These are phyloP conservation scores for Matsumyia berberina DNA, from an alignment of 2,888 invertebrate genomes.

Conservation along the genomic window DNA sequence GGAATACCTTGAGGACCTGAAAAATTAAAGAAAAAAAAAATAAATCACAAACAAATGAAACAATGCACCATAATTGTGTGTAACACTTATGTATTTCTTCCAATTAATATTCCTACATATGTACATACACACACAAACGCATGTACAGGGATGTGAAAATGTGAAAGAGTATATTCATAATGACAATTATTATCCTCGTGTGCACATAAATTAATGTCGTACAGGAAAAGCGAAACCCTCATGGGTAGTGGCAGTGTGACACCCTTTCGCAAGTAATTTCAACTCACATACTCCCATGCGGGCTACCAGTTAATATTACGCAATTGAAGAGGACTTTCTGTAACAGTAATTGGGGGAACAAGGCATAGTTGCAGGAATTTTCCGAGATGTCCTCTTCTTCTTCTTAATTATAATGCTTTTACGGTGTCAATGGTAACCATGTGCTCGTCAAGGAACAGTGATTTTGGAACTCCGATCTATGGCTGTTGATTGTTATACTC, in stretches of 20 bases:
- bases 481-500: constrained; percentile 39
- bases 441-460: constrained; percentile 65
- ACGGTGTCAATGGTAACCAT: constrained; percentile 66
- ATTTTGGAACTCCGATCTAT: constrained; percentile 48
- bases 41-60: constrained; percentile 41
- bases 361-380: constrained; percentile 52
- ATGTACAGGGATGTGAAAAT: background rate
- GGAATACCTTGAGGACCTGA: constrained; percentile 82
- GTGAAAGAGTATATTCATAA: constrained; percentile 53
- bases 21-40: constrained; percentile 41
- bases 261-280: constrained; percentile 46
- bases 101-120: constrained; percentile 37
- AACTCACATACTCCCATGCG: constrained; percentile 40
- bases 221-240: constrained; percentile 53
- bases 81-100: constrained; percentile 34
- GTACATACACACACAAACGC: too few relatives aligned
- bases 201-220: constrained; percentile 70
- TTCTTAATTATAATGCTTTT: constrained; percentile 75
- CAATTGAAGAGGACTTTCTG: constrained; percentile 67
- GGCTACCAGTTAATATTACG: constrained; percentile 69
- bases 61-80: constrained; percentile 53
- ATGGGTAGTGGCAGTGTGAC: constrained; percentile 43
- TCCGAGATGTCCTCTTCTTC: constrained; percentile 33
- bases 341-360: constrained; percentile 62
- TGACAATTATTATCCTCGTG: constrained; percentile 71